Evolutionary conservation across 1,140 invertebrate species (phyloP).

Genomic region (Campoletis sonorensis): DNA sequence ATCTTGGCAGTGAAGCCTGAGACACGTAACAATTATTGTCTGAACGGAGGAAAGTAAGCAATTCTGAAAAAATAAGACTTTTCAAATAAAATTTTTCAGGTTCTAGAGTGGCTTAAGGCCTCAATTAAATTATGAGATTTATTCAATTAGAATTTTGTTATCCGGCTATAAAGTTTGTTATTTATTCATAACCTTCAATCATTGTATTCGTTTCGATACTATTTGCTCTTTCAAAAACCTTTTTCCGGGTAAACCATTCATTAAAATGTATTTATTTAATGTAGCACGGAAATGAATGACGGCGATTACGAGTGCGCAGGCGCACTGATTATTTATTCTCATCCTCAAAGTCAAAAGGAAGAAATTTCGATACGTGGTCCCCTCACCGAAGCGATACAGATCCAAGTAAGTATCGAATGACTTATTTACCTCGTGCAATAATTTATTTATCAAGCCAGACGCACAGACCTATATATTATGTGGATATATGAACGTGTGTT

Average conservation of each 20-base stretch:
- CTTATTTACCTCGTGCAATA: background rate
- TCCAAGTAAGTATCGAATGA: slow-evolving; percentile 58
- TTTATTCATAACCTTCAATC: too few relatives aligned
- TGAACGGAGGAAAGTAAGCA: slow-evolving; percentile 75
- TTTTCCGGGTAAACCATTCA: too few relatives aligned
- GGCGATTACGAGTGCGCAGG: slow-evolving; percentile 72
- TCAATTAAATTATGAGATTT: too few relatives aligned
- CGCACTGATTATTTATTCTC: slow-evolving; percentile 69
- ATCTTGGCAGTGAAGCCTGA: slow-evolving; percentile 69
- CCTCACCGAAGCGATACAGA: slow-evolving; percentile 67
- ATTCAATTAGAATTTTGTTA: background rate
- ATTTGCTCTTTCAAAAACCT: too few relatives aligned
- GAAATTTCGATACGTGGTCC: slow-evolving; percentile 75
- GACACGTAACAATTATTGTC: slow-evolving; percentile 67
- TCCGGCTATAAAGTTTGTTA: too few relatives aligned
- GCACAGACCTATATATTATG: too few relatives aligned
- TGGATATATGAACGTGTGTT: too few relatives aligned
- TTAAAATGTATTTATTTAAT: too few relatives aligned
- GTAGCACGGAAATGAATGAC: slow-evolving; percentile 64
- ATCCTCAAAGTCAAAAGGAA: slow-evolving; percentile 72
- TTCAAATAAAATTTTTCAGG: background rate
- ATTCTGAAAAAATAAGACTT: background rate
- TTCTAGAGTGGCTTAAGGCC: too few relatives aligned
- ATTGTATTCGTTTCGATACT: too few relatives aligned
- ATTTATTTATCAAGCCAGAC: too few relatives aligned